phyloP scores from a whole-genome alignment of 2,888 invertebrate genomes.

The Hydroisotoma schaefferi region DNA sequence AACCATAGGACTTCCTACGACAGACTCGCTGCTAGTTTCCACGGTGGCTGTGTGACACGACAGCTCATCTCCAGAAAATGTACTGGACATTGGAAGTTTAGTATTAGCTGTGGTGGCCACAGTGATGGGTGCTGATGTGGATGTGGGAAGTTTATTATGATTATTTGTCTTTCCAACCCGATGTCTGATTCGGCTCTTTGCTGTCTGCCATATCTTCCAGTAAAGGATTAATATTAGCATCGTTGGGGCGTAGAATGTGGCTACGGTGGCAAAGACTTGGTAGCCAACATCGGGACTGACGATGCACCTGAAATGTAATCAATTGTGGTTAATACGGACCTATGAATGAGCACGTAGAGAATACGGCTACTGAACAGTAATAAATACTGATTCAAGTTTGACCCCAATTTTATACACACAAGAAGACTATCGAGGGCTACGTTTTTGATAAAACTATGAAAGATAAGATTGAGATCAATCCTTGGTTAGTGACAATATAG shows the following conservation, averaged over 20 bases:
- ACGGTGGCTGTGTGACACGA: slow-evolving; percentile 41
- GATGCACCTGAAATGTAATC: no score
- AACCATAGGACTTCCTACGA: slow-evolving; percentile 24
- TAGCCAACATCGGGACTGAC: slow-evolving; percentile 76
- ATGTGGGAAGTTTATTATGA: slow-evolving; percentile 26
- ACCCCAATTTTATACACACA: no score
- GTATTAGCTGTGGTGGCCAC: slow-evolving; percentile 13
- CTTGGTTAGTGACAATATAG: no score
- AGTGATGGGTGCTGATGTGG: slow-evolving; percentile 57
- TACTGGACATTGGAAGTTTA: slow-evolving; percentile 31
- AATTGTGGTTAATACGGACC: no score
- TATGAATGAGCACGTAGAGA: no score
- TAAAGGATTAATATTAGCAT: slow-evolving; percentile 82
- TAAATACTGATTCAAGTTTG: no score
- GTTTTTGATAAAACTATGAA: no score
- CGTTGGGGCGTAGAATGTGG: slow-evolving; percentile 87
- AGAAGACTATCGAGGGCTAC: no score
- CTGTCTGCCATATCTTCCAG: slow-evolving; percentile 85
- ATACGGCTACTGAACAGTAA: no score
- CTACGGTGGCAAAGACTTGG: slow-evolving; percentile 49
- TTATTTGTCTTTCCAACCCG: slow-evolving; percentile 49
- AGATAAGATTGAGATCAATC: no score
- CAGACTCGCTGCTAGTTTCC: slow-evolving; percentile 40
- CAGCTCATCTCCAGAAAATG: slow-evolving; percentile 39
- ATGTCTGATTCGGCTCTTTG: slow-evolving; percentile 75